Percentiles rank a stretch among this genome's conserved stretches.
Evolutionary conservation across 2,888 invertebrate genomes (phyloP).

Genomic region (Herminia tarsipennalis): DNA sequence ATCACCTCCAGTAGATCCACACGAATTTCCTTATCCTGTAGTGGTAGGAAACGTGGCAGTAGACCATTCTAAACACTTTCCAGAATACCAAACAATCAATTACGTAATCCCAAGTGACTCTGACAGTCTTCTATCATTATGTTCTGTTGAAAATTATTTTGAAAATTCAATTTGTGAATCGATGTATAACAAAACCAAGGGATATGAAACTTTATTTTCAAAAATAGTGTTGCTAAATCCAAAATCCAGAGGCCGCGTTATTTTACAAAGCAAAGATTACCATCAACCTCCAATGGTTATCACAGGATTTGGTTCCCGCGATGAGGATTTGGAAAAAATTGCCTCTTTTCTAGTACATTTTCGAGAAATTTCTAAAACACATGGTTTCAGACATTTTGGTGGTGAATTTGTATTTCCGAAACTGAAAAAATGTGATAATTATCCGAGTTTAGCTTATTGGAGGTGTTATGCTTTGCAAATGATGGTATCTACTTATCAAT

Average conservation of each 20-base stretch:
- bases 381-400: constrained; percentile 61
- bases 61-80: constrained; percentile 79
- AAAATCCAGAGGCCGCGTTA: constrained; percentile 79
- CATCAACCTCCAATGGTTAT: constrained; percentile 83
- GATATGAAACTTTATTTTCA: constrained; percentile 29
- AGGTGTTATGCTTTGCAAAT: constrained; percentile 27
- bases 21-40: constrained; percentile 49
- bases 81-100: constrained; percentile 59
- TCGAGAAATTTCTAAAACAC: constrained; percentile 61
- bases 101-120: constrained; percentile 28
- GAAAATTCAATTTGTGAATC: constrained; percentile 40
- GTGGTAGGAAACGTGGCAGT: constrained; percentile 73
- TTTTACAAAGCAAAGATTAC: constrained; percentile 81
- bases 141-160: constrained; percentile 38
- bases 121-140: constrained; percentile 20
- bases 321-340: constrained; percentile 75
- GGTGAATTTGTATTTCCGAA: constrained; percentile 48
- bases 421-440: constrained; percentile 21
- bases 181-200: constrained; percentile 26
- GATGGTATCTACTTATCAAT: constrained; percentile 20
- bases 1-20: constrained; percentile 53
- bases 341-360: constrained; percentile 60
- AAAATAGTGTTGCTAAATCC: constrained; percentile 59
- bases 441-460: constrained; percentile 16
- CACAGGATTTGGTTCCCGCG: constrained; percentile 82